phyloP scores from a whole-genome alignment of 2,888 invertebrate genomes.

The Icerya purchasi region DNA sequence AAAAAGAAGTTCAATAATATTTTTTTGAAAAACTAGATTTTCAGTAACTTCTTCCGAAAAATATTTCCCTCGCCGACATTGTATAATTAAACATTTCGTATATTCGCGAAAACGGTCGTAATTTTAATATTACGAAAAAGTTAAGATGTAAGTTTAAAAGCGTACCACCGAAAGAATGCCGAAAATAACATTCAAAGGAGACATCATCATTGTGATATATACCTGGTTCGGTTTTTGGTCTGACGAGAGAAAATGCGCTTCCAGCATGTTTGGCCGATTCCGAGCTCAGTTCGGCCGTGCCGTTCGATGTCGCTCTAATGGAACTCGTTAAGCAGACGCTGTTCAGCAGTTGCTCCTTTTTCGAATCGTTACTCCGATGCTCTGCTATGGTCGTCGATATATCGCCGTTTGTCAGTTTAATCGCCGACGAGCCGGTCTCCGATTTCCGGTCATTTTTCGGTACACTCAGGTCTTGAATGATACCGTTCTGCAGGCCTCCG shows the following conservation, averaged over 20 bases:
- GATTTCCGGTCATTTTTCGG: conserved; percentile 38
- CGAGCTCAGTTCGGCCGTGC: conserved; percentile 35
- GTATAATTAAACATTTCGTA: not conserved
- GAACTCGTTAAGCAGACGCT: conserved; percentile 3
- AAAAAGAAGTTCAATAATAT: too few relatives aligned
- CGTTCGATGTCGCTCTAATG: not conserved
- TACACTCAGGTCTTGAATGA: conserved; percentile 63
- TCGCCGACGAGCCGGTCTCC: conserved; percentile 4
- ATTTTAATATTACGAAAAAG: not conserved
- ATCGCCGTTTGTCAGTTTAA: conserved; percentile 21
- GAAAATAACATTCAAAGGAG: not conserved
- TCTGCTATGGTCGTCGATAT: conserved; percentile 11
- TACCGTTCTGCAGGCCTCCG: conserved; percentile 19
- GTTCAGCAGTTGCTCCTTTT: conserved; percentile 7
- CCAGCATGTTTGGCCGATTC: conserved; percentile 55
- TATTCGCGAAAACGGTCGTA: not conserved
- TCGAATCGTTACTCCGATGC: conserved; percentile 8
- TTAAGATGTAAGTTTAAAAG: conserved; percentile 9
- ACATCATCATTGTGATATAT: too few relatives aligned
- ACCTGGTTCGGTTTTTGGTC: conserved; percentile 65
- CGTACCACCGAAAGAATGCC: not conserved
- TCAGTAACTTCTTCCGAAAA: too few relatives aligned
- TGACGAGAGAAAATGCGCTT: conserved; percentile 68
- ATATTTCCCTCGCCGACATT: too few relatives aligned
- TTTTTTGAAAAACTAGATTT: too few relatives aligned